Conservation (phyloP, 2,113 vertebrate genomes). For the Centropristis striata region DNA sequence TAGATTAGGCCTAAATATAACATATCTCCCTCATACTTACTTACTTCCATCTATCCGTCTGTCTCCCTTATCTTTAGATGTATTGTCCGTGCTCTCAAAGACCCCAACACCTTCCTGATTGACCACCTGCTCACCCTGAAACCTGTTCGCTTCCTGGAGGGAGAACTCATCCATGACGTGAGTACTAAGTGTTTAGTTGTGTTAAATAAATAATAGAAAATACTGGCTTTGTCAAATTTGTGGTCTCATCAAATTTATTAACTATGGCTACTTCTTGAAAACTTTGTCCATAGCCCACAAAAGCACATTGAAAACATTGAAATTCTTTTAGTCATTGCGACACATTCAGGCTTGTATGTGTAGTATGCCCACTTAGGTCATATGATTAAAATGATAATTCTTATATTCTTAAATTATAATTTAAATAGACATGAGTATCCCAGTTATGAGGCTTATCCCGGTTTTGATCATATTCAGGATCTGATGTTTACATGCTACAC, state of each 20-base stretch:
- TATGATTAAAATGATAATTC: not conserved
- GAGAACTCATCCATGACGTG: constrained; percentile 98
- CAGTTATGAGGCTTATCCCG: not conserved
- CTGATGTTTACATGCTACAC: not conserved
- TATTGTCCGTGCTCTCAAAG: constrained; percentile 96
- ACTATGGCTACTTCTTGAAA: not conserved
- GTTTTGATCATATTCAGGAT: not conserved
- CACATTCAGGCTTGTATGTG: not conserved
- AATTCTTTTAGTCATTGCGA: not conserved
- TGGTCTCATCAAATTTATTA: not conserved
- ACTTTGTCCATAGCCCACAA: not conserved
- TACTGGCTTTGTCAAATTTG: not conserved
- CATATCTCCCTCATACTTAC: not conserved
- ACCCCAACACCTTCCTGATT: constrained; percentile 96
- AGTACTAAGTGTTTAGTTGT: constrained; percentile 76
- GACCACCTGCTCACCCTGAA: constrained; percentile 98
- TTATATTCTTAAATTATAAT: no score
- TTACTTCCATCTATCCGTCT: not conserved
- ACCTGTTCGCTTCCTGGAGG: constrained; percentile 98
- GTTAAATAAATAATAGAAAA: not conserved
- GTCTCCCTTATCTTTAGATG: constrained; percentile 84
- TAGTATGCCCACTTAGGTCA: not conserved
- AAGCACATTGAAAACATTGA: not conserved
- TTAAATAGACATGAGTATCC: not conserved
- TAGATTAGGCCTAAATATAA: not conserved